Evolutionary conservation across 2,888 invertebrate genomes (phyloP).

Genomic region (Sphecodes monilicornis): DNA sequence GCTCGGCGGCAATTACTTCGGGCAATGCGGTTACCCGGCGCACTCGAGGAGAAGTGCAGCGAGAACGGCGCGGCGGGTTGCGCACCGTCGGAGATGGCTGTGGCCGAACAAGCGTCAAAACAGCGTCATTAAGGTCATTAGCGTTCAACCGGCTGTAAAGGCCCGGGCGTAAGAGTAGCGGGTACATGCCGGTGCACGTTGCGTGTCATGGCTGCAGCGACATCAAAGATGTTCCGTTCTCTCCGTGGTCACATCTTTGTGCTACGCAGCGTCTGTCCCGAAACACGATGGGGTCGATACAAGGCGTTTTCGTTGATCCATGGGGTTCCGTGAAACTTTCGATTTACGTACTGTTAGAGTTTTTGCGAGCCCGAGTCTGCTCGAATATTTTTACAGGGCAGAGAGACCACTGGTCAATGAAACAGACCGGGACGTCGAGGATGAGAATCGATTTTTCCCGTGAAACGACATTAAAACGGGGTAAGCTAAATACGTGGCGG

Average conservation of each 20-base stretch:
- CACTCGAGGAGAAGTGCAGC: slow-evolving; percentile 54
- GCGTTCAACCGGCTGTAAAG: slow-evolving; percentile 67
- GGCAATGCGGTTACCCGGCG: slow-evolving; percentile 70
- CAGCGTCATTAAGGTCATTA: slow-evolving; percentile 78
- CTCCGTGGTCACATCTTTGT: slow-evolving; percentile 24
- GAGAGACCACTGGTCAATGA: background rate
- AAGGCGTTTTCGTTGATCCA: background rate
- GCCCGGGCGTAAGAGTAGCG: slow-evolving; percentile 59
- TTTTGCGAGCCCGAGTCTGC: background rate
- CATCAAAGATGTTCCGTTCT: slow-evolving; percentile 60
- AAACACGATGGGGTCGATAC: slow-evolving; percentile 8
- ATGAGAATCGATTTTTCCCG: slow-evolving; percentile 35
- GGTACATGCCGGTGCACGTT: slow-evolving; percentile 54
- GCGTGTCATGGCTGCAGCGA: slow-evolving; percentile 29
- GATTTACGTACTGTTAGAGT: background rate
- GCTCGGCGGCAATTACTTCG: slow-evolving; percentile 76
- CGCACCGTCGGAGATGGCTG: slow-evolving; percentile 49
- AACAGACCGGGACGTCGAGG: background rate
- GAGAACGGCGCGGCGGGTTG: background rate
- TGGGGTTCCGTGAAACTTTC: slow-evolving; percentile 20
- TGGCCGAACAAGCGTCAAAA: slow-evolving; percentile 75
- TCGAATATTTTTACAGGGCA: background rate
- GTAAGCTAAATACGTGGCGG: background rate
- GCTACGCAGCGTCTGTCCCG: no score
- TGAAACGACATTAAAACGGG: background rate